A percentile compares a stretch with the other conserved stretches of the same genome.
These are phyloP conservation scores for Papilio aristodemus DNA, from an alignment of 1,140 invertebrate species.

Conservation along the genomic window DNA sequence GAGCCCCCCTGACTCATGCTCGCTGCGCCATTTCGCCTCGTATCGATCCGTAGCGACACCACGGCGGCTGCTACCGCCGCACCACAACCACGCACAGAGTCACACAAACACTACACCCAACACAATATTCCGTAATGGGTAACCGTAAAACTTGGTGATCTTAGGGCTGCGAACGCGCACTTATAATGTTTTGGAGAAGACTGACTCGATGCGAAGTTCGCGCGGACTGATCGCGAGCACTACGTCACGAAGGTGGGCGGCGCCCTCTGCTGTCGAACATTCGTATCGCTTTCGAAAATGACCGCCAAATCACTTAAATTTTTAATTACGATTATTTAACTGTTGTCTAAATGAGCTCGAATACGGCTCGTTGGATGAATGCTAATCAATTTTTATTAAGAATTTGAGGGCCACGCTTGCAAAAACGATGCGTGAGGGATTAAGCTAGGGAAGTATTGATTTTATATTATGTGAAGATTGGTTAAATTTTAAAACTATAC, in stretches of 20 bases:
- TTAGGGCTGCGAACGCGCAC: slow-evolving; percentile 48
- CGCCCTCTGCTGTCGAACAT: slow-evolving; percentile 49
- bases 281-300: slow-evolving; percentile 57
- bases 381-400: not conserved
- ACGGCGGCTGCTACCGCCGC: slow-evolving; percentile 40
- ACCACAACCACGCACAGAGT: slow-evolving; percentile 46
- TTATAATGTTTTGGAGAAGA: slow-evolving; percentile 59
- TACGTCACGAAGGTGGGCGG: slow-evolving; percentile 49
- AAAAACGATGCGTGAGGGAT: slow-evolving; percentile 30
- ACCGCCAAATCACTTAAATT: slow-evolving; percentile 57
- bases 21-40: slow-evolving; percentile 58
- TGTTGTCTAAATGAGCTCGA: slow-evolving; percentile 40
- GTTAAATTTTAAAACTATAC: not conserved
- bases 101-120: slow-evolving; percentile 58
- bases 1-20: slow-evolving; percentile 74
- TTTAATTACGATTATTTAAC: slow-evolving; percentile 49
- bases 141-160: slow-evolving; percentile 22
- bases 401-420: not conserved
- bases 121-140: slow-evolving; percentile 45
- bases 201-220: slow-evolving; percentile 65
- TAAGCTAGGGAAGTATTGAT: slow-evolving; percentile 59
- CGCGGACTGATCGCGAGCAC: slow-evolving; percentile 62
- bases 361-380: not conserved
- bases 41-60: slow-evolving; percentile 64
- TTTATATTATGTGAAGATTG: slow-evolving; percentile 59